A percentile compares a stretch with the other conserved stretches of the same genome.
Conservation (phyloP, 1,140 invertebrate genomes). For the Drosophila murphyi region DNA sequence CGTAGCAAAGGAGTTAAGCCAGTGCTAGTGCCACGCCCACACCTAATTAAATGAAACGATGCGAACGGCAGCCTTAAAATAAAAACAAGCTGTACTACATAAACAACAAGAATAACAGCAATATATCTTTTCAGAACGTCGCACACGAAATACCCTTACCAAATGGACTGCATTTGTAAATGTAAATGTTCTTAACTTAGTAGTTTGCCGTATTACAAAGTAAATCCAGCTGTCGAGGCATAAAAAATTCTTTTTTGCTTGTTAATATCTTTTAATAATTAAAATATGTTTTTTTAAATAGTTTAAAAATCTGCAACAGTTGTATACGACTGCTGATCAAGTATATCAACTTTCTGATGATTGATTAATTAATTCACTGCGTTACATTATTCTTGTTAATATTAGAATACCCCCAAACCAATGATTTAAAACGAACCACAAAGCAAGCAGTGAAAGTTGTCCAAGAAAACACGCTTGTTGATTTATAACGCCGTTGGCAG, state of each 20-base stretch:
- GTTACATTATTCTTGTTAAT: background rate
- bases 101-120: slow-evolving; percentile 17
- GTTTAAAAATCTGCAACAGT: too few relatives aligned
- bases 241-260: too few relatives aligned
- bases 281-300: too few relatives aligned
- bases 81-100: slow-evolving; percentile 42
- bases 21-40: slow-evolving; percentile 36
- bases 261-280: too few relatives aligned
- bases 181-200: too few relatives aligned
- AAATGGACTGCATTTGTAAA: background rate
- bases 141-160: background rate
- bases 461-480: slow-evolving; percentile 30
- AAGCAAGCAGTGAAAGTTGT: slow-evolving; percentile 12
- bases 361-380: background rate
- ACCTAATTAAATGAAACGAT: slow-evolving; percentile 74
- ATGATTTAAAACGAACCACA: background rate
- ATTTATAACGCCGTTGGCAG: slow-evolving; percentile 31
- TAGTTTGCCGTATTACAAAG: too few relatives aligned
- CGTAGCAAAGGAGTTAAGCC: slow-evolving; percentile 60
- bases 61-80: slow-evolving; percentile 43
- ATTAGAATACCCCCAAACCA: background rate
- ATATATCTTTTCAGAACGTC: slow-evolving; percentile 5
- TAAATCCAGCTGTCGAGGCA: too few relatives aligned
- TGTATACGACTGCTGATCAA: too few relatives aligned
- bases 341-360: too few relatives aligned